These are phyloP conservation scores for Julus scandinavius DNA, from an alignment of 2,888 invertebrate genomes.

Conservation along the genomic window DNA sequence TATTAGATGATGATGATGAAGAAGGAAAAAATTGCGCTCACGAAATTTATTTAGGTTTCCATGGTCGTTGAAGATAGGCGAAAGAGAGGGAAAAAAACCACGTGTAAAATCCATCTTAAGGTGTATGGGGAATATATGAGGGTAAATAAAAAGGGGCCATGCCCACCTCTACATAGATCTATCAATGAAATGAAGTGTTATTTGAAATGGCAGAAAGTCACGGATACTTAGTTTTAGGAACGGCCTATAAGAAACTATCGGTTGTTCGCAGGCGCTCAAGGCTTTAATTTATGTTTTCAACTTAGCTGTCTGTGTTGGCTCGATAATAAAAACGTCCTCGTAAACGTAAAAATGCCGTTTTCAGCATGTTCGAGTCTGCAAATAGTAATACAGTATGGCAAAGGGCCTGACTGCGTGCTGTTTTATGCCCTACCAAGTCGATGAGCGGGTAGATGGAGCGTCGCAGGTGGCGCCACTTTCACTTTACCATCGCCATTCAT, in stretches of 20 bases:
- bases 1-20: background rate
- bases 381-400: background rate
- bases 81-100: background rate
- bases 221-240: constrained; percentile 39
- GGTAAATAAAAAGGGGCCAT: constrained; percentile 40
- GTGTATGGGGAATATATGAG: constrained; percentile 30
- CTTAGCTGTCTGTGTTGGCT: constrained; percentile 35
- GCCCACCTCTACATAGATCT: constrained; percentile 7
- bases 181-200: constrained; percentile 39
- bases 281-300: constrained; percentile 34
- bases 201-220: constrained; percentile 38
- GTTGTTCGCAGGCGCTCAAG: constrained; percentile 7
- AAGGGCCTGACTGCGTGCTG: background rate
- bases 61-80: constrained; percentile 8
- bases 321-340: constrained; percentile 42
- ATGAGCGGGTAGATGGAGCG: background rate
- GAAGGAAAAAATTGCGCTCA: background rate
- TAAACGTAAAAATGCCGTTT: constrained; percentile 34
- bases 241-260: constrained; percentile 22
- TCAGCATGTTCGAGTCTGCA: background rate
- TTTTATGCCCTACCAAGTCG: background rate
- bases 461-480: background rate
- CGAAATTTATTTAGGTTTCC: constrained; percentile 22
- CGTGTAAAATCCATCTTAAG: constrained; percentile 7
- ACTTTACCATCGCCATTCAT: too few relatives aligned